Conservation (phyloP, 2,797 vertebrate species). For the Monodelphis domestica region DNA sequence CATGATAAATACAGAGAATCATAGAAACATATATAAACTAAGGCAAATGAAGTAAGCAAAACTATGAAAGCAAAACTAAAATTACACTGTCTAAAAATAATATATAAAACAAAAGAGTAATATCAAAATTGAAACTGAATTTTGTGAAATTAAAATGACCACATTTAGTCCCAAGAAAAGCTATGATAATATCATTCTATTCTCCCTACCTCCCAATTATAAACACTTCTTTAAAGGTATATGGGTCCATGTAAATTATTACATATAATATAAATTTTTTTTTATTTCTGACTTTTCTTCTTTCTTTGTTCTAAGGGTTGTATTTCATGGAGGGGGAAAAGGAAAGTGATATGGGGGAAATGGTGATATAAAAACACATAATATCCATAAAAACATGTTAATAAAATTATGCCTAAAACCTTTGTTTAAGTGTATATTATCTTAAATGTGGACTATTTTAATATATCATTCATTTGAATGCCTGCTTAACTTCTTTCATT, state of each 20-base stretch:
- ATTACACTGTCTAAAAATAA: background rate
- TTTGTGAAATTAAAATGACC: background rate
- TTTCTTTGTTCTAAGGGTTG: background rate
- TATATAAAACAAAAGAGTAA: background rate
- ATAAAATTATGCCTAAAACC: background rate
- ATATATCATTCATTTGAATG: background rate
- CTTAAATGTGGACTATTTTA: background rate
- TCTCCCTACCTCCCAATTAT: background rate
- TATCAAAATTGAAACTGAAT: background rate
- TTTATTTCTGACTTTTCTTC: too few species aligned
- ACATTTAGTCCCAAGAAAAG: background rate
- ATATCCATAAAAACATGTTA: background rate
- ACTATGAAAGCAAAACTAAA: background rate
- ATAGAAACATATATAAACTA: background rate
- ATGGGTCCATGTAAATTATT: background rate
- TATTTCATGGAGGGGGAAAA: too few species aligned
- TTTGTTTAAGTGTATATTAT: background rate
- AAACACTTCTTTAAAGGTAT: background rate
- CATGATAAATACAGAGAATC: background rate
- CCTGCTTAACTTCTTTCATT: background rate
- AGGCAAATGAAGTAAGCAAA: background rate
- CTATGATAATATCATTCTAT: background rate
- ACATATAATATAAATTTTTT: too few species aligned
- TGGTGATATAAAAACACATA: background rate
- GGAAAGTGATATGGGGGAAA: background rate